Base-by-base conservation (phyloP, 2,113 vertebrate species). In the Coreoperca whiteheadi region DNA sequence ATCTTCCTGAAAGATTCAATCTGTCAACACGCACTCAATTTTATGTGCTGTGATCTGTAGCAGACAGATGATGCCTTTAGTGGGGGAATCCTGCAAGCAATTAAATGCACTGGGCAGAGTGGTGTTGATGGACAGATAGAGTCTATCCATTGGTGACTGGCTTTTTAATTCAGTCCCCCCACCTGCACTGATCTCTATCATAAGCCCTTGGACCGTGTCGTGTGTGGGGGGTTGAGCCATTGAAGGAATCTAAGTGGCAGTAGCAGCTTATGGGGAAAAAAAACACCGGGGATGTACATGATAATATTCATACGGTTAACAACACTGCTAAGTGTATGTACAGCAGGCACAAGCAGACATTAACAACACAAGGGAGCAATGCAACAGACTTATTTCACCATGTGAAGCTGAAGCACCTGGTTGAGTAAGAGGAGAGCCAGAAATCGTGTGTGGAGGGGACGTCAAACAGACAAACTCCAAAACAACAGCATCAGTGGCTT, bases 161-260 rank as follows among this genome's bases (percentile, higher is more conserved):
- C 81, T 95, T 91, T 92, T 92, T 95, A 93, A 95, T 94, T 93
- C 93, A 94, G 91, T 91, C 88, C 85, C 91, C 89, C 86, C 91
- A 93, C 91, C 92, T 91, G 85, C 72, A 70, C 71, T 79, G 92
- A 94, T 94, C 89, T 76, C 77, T 92, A 94, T 93, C 93, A 77
- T 77, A 80, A 89, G 90, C 80, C 59, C 86, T 75, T 89, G 80
- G 84, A 88, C 86, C 48, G 34, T 84, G 77, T 82, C 85, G 14
- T 30, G 48, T 30, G 79, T 53, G 57, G 60, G 77, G 74, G 83
- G 71, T 77, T 78, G 74, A 90, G 43, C 21, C 48, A 41, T 9
- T 56, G 67, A 67, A 57, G 41, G 74, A 74, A 82, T 79, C 46
- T 46, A 16, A 80, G 71, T 34, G 70, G 39, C 54, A 50, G 60